Percentiles rank a stretch among this genome's conserved stretches.
These are phyloP conservation scores for Gymnocheta viridis DNA, from an alignment of 2,888 invertebrate genomes.

Conservation along the genomic window DNA sequence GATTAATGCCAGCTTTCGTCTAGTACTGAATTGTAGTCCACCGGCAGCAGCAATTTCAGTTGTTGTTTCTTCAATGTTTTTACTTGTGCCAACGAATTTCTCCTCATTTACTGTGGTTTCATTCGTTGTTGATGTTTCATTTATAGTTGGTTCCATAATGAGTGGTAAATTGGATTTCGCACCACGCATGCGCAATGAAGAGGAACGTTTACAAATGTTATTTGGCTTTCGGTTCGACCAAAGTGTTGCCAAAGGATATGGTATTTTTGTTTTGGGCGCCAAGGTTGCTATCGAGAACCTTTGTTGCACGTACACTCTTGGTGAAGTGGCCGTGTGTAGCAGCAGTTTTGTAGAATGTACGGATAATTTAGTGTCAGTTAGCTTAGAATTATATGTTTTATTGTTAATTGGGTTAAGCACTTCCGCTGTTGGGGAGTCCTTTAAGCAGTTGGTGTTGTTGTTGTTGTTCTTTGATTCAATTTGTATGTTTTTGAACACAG, in stretches of 20 bases:
- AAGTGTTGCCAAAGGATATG: slow-evolving; percentile 72
- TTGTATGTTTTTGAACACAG: slow-evolving; percentile 54
- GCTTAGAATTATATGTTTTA: slow-evolving; percentile 17
- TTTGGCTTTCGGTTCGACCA: slow-evolving; percentile 58
- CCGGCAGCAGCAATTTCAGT: slow-evolving; percentile 35
- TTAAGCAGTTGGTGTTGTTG: neutral
- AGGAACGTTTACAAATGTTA: slow-evolving; percentile 65
- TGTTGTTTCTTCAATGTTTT: slow-evolving; percentile 57
- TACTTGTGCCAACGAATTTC: slow-evolving; percentile 45
- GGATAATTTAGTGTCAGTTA: slow-evolving; percentile 31
- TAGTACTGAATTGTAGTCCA: slow-evolving; percentile 65
- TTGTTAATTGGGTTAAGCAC: slow-evolving; percentile 66
- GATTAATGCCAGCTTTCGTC: slow-evolving; percentile 70
- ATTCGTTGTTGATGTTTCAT: slow-evolving; percentile 64
- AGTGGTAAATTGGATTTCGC: slow-evolving; percentile 81
- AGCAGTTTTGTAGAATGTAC: slow-evolving; percentile 2
- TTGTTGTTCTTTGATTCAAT: slow-evolving; percentile 36
- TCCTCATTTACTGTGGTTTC: slow-evolving; percentile 43
- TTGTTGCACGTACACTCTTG: slow-evolving; percentile 17
- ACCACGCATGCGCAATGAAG: slow-evolving; percentile 87
- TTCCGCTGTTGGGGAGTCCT: slow-evolving; percentile 15
- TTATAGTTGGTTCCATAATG: slow-evolving; percentile 72
- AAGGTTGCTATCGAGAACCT: slow-evolving; percentile 43
- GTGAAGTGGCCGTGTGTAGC: slow-evolving; percentile 50
- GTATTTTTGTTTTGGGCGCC: slow-evolving; percentile 74